A percentile compares a stretch with the other conserved stretches of the same genome.
phyloP scores from a whole-genome alignment of 2,113 vertebrate genomes.

The Percopsis transmontana region DNA sequence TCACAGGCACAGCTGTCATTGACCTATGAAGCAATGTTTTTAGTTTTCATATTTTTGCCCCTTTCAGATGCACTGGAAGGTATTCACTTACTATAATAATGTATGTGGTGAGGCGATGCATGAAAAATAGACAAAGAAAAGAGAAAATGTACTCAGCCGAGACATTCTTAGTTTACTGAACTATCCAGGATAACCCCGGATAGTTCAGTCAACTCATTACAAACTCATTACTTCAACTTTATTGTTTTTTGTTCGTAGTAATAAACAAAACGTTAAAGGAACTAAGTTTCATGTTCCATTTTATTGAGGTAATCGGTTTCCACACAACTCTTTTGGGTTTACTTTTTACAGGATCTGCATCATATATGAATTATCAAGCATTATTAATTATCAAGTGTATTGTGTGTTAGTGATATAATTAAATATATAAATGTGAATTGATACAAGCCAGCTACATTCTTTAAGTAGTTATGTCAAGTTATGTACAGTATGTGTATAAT shows the following conservation, averaged over 20 bases:
- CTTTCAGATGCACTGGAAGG: constrained; percentile 71
- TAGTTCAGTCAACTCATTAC: no score
- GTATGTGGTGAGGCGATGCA: constrained; percentile 59
- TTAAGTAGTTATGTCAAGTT: neutral
- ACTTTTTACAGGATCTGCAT: constrained; percentile 42
- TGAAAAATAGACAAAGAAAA: constrained; percentile 52
- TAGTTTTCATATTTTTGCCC: constrained; percentile 65
- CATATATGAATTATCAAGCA: neutral
- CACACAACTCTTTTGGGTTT: constrained; percentile 1
- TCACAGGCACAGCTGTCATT: constrained; percentile 44
- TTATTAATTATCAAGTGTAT: no score
- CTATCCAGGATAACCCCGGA: no score
- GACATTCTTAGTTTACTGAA: neutral
- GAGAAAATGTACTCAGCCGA: constrained; percentile 34
- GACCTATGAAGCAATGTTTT: constrained; percentile 58
- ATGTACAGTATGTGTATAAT: neutral
- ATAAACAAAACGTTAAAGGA: no score
- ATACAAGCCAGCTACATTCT: no score
- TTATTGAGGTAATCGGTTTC: no score
- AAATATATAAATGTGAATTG: no score
- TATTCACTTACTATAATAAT: constrained; percentile 59
- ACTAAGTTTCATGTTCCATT: no score
- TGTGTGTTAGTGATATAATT: no score
- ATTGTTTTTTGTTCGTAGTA: no score
- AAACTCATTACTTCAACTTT: no score